Evolutionary conservation across 2,888 invertebrate genomes (phyloP), one percentile per base, ranked within the genome.

Genomic region (Rhynchonema sp.): DNA sequence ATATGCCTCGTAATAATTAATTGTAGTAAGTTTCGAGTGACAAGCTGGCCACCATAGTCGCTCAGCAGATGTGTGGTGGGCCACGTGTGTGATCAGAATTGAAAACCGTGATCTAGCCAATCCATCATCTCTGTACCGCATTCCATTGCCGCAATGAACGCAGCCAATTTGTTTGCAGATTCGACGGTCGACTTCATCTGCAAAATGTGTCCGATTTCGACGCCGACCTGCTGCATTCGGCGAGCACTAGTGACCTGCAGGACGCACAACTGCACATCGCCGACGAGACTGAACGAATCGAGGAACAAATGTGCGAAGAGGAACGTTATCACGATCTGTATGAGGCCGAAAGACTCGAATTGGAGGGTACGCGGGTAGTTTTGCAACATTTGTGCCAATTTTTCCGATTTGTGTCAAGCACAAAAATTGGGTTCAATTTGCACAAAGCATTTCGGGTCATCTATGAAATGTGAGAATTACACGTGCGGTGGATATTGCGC

Each of bases 221-320:
- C 54, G 54, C 27, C 9, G 54, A 27, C 52, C 20, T 23, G n/a
- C n/a, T n/a, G n/a, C n/a, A n/a, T n/a, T n/a, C n/a, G n/a, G 52
- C 25, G 52, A 22, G 52, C n/a, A 25, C 52, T 6, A 25, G 6
- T n/a, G 52, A 25, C 54, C 9, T 6, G 27, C 73, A 89, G 85
- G 28, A 27, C 54, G 54, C 3, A n/a, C 49, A 27, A 22, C 28
- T 54, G 54, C 6, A 23, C 20, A 9, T 9, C 58, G 62, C 85
- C 59, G 82, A 82, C 55, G 81, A 82, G 66, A 82, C 82, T 56
- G 86, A 88, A 74, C 79, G 80, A 66, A 82, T 84, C 63, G 82
- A 91, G 65, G 96, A 98, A 75, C 84, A 85, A 70, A 78, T 88
- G 60, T 92, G 92, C 76, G 92, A 98, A 74, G 87, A 89, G 73